Evolutionary conservation across 2,113 vertebrate genomes (phyloP), one percentile per base, ranked within the genome.

Genomic region (Oxyura jamaicensis): DNA sequence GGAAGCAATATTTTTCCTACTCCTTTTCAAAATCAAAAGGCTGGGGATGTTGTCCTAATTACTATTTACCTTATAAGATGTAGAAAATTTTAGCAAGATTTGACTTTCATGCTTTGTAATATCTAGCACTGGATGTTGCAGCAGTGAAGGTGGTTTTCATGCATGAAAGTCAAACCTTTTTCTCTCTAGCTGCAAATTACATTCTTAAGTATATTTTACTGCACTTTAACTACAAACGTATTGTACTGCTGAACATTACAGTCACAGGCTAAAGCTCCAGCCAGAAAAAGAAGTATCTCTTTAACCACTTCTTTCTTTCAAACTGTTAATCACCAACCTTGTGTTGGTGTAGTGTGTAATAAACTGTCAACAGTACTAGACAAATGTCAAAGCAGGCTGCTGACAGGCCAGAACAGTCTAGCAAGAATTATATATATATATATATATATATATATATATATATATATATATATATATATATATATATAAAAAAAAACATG

Each of bases 371-470:
- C 11, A 25, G 6, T 4, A 42, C 22, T 2, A 83, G 53, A 62
- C 19, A 68, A 72, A 87, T 35, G 56, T 84, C 89, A 87, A 31
- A 71, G 23, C 56, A 59, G 84, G 42, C 42, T 91, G 31, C n/a
- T 87, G 76, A 74, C 46, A 83, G 39, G 83, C 46, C 19, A 50
- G 50, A 67, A 69, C 20, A 73, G 8, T 42, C 50, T 35, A 52
- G 46, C 20, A 77, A 81, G 5, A 1, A 0, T 59, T 58, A 48
- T n/a, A n/a, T n/a, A n/a, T n/a, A n/a, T n/a, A n/a, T n/a, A n/a
- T n/a, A n/a, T n/a, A n/a, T n/a, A n/a, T n/a, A n/a, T n/a, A n/a
- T n/a, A n/a, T n/a, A n/a, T n/a, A n/a, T n/a, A n/a, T n/a, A n/a
- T n/a, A n/a, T n/a, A n/a, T n/a, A n/a, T n/a, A n/a, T n/a, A n/a